A percentile compares a stretch with the other conserved stretches of the same genome.
phyloP scores from a whole-genome alignment of 2,888 invertebrate species.

The Mermis nigrescens region DNA sequence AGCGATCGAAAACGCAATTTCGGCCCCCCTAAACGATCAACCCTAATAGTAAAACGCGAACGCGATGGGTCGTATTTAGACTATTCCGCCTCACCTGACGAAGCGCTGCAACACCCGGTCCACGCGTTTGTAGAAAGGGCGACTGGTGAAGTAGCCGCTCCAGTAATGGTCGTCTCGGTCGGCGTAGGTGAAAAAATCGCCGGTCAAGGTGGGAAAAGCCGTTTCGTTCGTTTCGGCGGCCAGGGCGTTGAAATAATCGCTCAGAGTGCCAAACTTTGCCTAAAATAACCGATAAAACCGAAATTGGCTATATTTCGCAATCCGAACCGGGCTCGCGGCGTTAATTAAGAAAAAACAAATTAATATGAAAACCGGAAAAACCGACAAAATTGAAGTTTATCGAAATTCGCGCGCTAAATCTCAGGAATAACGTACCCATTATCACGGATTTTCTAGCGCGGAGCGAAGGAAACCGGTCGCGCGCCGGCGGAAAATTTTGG shows the following conservation, averaged over 20 bases:
- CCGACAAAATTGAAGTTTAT: no score
- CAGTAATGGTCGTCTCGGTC: constrained; percentile 84
- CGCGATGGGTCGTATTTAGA: constrained; percentile 11
- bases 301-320: no score
- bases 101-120: constrained; percentile 54
- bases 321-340: no score
- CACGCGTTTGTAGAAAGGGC: constrained; percentile 80
- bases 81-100: constrained; percentile 17
- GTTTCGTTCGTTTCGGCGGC: constrained; percentile 32
- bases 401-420: no score
- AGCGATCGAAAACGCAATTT: constrained; percentile 38
- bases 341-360: no score
- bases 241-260: constrained; percentile 67
- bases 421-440: no score
- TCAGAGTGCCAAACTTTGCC: constrained; percentile 69
- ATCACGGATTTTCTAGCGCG: no score
- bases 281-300: no score
- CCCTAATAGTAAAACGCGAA: not conserved
- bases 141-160: constrained; percentile 84
- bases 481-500: no score
- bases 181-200: constrained; percentile 89
- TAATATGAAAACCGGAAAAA: no score
- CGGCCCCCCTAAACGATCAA: constrained; percentile 28
- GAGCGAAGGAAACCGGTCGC: no score
- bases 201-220: constrained; percentile 57